phyloP scores from a whole-genome alignment of 1,140 invertebrate genomes.

The Gonatopus flavifemur region DNA sequence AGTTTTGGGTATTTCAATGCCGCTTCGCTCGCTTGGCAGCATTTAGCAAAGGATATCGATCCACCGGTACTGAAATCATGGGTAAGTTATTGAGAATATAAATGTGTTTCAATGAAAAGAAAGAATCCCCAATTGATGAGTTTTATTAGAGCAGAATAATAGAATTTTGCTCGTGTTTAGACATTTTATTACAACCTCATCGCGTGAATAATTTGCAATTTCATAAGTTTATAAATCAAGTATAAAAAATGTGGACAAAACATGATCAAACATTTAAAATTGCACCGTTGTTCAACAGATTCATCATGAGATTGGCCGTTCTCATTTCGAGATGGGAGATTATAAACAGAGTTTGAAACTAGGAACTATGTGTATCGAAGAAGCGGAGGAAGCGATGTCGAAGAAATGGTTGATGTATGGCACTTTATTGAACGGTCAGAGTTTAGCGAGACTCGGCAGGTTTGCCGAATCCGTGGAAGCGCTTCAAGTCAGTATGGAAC shows the following conservation, averaged over 20 bases:
- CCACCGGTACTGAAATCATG: conserved; percentile 35
- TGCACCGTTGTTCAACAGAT: too few species aligned
- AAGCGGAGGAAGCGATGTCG: conserved; percentile 18
- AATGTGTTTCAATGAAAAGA: too few species aligned
- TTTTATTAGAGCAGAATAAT: too few species aligned
- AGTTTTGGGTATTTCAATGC: conserved; percentile 39
- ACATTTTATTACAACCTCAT: too few species aligned
- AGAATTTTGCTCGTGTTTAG: too few species aligned
- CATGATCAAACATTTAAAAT: too few species aligned
- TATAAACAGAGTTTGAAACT: conserved; percentile 23
- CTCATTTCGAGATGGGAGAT: conserved; percentile 35
- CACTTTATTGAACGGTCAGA: conserved; percentile 32
- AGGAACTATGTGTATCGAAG: conserved; percentile 22
- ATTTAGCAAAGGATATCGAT: conserved; percentile 23
- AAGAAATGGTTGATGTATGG: conserved; percentile 42
- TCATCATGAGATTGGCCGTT: conserved; percentile 29
- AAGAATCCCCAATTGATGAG: too few species aligned
- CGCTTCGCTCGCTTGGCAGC: conserved; percentile 31
- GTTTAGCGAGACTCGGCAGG: conserved; percentile 17
- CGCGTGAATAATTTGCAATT: too few species aligned
- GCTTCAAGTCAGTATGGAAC: conserved; percentile 21
- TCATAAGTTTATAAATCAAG: too few species aligned
- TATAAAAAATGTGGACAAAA: too few species aligned
- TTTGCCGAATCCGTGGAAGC: conserved; percentile 21
- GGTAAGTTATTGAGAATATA: too few species aligned